A percentile compares a stretch with the other conserved stretches of the same genome.
These are phyloP conservation scores for Lepas anatifera DNA, from an alignment of 2,888 invertebrate species.

Conservation along the genomic window DNA sequence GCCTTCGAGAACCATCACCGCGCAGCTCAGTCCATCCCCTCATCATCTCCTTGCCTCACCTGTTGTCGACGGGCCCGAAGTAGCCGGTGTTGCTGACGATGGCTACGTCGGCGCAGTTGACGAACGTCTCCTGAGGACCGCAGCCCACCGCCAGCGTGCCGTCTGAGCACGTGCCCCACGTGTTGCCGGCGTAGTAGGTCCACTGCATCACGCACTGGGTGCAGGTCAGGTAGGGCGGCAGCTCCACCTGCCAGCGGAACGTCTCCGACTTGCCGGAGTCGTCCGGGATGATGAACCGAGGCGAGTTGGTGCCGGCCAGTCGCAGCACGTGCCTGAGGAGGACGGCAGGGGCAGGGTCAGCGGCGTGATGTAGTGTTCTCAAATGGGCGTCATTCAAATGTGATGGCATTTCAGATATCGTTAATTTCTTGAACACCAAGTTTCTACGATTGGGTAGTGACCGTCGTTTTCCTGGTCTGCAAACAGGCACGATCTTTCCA, in stretches of 20 bases:
- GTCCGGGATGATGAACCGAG: slow-evolving; percentile 55
- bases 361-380: no score
- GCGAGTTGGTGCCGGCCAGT: slow-evolving; percentile 51
- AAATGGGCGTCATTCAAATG: no score
- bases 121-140: slow-evolving; percentile 79
- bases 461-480: no score
- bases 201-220: slow-evolving; percentile 85
- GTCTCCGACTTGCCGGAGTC: slow-evolving; percentile 51
- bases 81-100: slow-evolving; percentile 67
- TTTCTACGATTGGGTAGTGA: no score
- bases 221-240: slow-evolving; percentile 73
- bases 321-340: slow-evolving; percentile 54
- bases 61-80: slow-evolving; percentile 22
- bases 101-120: slow-evolving; percentile 79
- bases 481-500: no score
- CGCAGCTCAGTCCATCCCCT: no score
- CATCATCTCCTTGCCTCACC: no score
- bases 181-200: slow-evolving; percentile 82
- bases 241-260: slow-evolving; percentile 56
- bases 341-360: background rate
- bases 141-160: slow-evolving; percentile 52
- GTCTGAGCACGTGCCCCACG: slow-evolving; percentile 57
- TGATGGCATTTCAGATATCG: no score
- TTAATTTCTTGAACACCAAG: no score
- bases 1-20: no score